Conservation (phyloP, 2,113 vertebrate species). For the Echinops telfairi region DNA sequence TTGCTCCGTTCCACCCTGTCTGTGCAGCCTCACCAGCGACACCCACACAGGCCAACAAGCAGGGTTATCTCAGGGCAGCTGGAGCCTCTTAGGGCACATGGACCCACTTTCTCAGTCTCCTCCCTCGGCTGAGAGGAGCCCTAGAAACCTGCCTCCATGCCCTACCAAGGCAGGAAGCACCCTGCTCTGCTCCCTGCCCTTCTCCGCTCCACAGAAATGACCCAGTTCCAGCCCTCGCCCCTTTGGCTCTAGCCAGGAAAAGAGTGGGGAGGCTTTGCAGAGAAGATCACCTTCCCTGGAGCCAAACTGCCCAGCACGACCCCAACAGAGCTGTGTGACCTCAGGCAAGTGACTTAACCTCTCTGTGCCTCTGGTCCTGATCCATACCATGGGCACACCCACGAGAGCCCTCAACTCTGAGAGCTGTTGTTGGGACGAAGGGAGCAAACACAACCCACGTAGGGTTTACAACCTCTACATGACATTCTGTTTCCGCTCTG, state of each 20-base stretch:
- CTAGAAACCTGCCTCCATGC: not conserved
- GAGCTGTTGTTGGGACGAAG: not conserved
- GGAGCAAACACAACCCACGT: not conserved
- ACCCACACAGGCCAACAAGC: conserved; percentile 53
- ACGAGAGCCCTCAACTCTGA: no score
- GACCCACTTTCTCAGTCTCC: not conserved
- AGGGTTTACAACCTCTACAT: no score
- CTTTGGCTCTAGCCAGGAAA: not conserved
- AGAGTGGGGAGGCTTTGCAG: fast-evolving
- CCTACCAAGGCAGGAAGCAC: not conserved
- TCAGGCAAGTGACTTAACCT: not conserved
- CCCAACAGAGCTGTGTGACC: not conserved
- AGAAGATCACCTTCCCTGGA: not conserved
- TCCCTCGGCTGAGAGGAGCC: fast-evolving
- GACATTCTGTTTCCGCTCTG: not conserved
- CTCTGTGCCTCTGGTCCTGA: not conserved
- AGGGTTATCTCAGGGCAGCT: conserved; percentile 40
- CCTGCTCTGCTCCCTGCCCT: not conserved
- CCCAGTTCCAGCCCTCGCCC: not conserved
- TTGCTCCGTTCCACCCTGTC: not conserved
- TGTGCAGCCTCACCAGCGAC: not conserved
- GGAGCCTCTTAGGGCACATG: fast-evolving
- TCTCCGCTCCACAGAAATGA: not conserved
- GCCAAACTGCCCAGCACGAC: not conserved
- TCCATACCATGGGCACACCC: not conserved